These are phyloP conservation scores for Neoaliturus tenellus DNA, from an alignment of 2,888 invertebrate species.

Conservation along the genomic window DNA sequence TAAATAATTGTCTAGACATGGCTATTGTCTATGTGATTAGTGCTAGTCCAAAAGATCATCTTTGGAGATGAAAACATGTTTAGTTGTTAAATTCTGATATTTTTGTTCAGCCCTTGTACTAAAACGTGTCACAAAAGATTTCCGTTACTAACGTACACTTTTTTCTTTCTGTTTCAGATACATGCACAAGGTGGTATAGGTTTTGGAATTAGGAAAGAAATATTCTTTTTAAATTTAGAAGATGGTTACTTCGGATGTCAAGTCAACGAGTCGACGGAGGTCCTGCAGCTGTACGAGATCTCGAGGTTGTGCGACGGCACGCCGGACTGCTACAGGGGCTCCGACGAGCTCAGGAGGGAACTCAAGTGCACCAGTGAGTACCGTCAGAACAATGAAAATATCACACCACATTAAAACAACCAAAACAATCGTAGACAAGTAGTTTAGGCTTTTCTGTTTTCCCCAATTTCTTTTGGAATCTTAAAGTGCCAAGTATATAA, in stretches of 20 bases:
- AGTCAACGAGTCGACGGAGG: constrained; percentile 96
- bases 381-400: too few species aligned
- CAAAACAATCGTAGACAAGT: too few species aligned
- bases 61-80: too few species aligned
- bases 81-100: too few species aligned
- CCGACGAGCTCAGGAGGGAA: constrained; percentile 92
- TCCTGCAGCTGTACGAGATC: constrained; percentile 95
- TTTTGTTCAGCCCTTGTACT: too few species aligned
- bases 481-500: too few species aligned
- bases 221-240: constrained; percentile 97
- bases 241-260: constrained; percentile 98
- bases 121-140: too few species aligned
- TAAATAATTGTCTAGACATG: constrained; percentile 9
- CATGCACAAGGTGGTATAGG: constrained; percentile 73
- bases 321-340: constrained; percentile 93
- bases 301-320: constrained; percentile 95
- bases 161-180: constrained; percentile 60
- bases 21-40: not conserved
- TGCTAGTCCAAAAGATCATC: too few species aligned
- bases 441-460: too few species aligned
- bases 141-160: too few species aligned
- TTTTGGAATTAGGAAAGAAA: constrained; percentile 91
- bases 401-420: too few species aligned
- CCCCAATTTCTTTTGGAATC: too few species aligned
- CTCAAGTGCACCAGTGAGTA: constrained; percentile 95